phyloP scores from a whole-genome alignment of 2,797 vertebrate species.

The Neopelma chrysocephalum region DNA sequence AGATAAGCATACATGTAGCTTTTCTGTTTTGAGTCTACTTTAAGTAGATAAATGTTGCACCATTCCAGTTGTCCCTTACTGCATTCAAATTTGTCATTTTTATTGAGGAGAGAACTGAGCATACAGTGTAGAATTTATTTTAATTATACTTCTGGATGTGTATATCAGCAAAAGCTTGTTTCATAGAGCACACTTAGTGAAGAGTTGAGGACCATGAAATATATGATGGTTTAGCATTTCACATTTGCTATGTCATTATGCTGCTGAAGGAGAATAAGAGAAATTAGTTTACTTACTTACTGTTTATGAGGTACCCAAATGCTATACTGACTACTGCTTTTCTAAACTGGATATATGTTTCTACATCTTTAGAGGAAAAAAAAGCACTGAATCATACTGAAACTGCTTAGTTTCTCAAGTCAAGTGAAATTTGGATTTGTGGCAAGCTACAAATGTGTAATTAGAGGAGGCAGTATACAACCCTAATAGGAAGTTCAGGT shows the following conservation, averaged over 20 bases:
- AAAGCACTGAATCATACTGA: background rate
- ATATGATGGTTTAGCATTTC: slow-evolving; percentile 19
- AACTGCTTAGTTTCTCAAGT: background rate
- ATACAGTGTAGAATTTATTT: background rate
- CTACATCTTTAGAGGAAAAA: background rate
- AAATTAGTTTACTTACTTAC: background rate
- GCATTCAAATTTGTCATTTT: slow-evolving; percentile 5
- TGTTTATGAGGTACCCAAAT: background rate
- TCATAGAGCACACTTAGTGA: background rate
- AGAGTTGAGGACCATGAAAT: slow-evolving; percentile 3
- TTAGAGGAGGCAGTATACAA: background rate
- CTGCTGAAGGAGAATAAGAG: background rate
- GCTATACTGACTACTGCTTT: background rate
- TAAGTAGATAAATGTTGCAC: background rate
- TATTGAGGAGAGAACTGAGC: background rate
- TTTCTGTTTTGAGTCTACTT: background rate
- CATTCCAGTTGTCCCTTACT: background rate
- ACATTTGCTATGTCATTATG: background rate
- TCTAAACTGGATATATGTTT: background rate
- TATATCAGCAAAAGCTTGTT: slow-evolving; percentile 30
- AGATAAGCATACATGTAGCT: background rate
- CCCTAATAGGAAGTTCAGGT: background rate
- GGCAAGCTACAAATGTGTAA: background rate
- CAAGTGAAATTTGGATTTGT: background rate
- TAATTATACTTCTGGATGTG: background rate